Evolutionary conservation across 2,113 vertebrate genomes (phyloP).

Genomic region (Spermophilus dauricus): DNA sequence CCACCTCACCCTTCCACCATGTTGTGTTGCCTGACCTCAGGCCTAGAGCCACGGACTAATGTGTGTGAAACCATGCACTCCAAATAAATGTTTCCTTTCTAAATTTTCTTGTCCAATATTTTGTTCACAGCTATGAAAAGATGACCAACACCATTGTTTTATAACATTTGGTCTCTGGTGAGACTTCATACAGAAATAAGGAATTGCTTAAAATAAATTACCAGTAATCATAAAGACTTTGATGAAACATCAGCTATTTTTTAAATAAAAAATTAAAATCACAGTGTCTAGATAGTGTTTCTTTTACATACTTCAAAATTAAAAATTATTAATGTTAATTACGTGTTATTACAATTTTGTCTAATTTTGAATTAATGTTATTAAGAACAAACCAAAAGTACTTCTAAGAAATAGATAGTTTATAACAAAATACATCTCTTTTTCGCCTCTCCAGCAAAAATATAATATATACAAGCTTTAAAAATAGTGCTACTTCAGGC

Average conservation of each 20-base stretch:
- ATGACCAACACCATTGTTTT: background rate
- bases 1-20: no score
- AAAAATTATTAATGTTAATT: background rate
- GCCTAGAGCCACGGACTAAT: no score
- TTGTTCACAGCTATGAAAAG: no score
- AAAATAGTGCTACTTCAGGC: background rate
- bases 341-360: background rate
- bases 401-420: background rate
- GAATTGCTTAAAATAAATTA: background rate
- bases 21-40: no score
- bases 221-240: background rate
- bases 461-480: background rate
- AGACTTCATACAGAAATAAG: no score
- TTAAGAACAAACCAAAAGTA: background rate
- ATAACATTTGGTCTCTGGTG: background rate
- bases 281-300: background rate
- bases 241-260: background rate
- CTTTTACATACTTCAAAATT: background rate
- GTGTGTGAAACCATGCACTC: no score
- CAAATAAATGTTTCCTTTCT: no score
- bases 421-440: background rate
- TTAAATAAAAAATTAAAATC: background rate
- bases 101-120: no score
- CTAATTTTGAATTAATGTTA: background rate
- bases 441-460: background rate